Percentiles rank a stretch among this genome's conserved stretches.
Evolutionary conservation across 2,113 vertebrate genomes (phyloP).

Genomic region (Xiphorhynchus elegans): DNA sequence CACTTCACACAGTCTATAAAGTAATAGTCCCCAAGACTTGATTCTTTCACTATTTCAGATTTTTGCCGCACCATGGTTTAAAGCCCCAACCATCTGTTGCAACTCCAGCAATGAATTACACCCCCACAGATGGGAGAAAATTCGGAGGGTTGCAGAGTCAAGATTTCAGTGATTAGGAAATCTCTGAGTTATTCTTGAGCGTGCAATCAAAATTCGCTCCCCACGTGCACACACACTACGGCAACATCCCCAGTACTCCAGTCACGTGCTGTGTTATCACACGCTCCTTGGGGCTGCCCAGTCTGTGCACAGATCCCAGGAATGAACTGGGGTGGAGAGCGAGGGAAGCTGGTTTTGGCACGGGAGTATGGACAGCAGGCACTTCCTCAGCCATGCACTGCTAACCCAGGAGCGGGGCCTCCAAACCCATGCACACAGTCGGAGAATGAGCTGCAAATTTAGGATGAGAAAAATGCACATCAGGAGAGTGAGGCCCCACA

Average conservation of each 20-base stretch:
- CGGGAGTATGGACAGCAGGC: neutral
- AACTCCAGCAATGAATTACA: conserved; percentile 30
- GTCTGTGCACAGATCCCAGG: neutral
- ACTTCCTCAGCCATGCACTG: neutral
- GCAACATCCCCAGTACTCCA: fast-evolving
- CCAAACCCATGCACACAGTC: neutral
- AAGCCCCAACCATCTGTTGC: conserved; percentile 31
- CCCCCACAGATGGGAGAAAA: conserved; percentile 49
- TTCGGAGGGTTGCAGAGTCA: conserved; percentile 32
- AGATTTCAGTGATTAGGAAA: conserved; percentile 45
- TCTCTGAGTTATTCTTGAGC: neutral
- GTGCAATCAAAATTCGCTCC: neutral
- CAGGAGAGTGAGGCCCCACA: neutral
- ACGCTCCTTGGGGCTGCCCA: neutral
- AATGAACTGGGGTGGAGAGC: neutral
- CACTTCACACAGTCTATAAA: neutral
- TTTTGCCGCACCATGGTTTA: conserved; percentile 11
- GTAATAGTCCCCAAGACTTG: neutral
- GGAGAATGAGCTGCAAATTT: neutral
- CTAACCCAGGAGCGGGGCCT: neutral
- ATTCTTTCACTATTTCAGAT: neutral
- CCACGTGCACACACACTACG: neutral
- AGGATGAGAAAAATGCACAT: neutral
- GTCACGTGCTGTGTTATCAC: neutral
- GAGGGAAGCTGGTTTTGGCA: neutral